These are phyloP conservation scores for Echiichthys vipera DNA, from an alignment of 2,797 vertebrate genomes.

Conservation along the genomic window DNA sequence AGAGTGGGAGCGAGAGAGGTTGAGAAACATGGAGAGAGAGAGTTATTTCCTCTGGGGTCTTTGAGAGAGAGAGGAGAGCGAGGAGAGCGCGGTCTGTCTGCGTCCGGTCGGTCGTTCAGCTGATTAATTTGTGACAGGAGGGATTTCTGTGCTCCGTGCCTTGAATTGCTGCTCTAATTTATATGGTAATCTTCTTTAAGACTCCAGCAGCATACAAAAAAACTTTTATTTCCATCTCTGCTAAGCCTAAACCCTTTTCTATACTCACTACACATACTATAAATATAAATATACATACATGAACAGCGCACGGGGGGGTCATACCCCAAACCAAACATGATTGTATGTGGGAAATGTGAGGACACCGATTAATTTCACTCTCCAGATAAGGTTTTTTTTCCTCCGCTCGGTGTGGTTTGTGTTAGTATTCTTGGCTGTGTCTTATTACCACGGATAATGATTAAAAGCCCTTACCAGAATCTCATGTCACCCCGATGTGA, in stretches of 20 bases:
- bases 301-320: conserved; percentile 4
- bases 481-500: conserved; percentile 30
- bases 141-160: conserved; percentile 73
- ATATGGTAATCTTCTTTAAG: conserved; percentile 83
- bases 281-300: conserved; percentile 32
- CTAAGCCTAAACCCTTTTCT: conserved; percentile 56
- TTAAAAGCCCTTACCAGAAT: conserved; percentile 30
- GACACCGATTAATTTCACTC: conserved; percentile 18
- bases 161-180: conserved; percentile 82
- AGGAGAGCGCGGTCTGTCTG: conserved; percentile 57
- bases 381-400: conserved; percentile 5
- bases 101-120: conserved; percentile 67
- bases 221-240: conserved; percentile 64
- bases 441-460: conserved; percentile 20
- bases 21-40: conserved; percentile 37
- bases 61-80: conserved; percentile 37
- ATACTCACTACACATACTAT: conserved; percentile 38
- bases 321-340: not conserved
- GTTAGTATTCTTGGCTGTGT: conserved; percentile 23
- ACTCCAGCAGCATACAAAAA: conserved; percentile 71
- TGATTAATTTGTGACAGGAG: conserved; percentile 82
- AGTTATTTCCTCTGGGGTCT: conserved; percentile 67
- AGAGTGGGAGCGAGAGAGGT: conserved; percentile 33
- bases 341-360: not conserved
- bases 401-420: not conserved